Evolutionary conservation across 2,113 vertebrate genomes (phyloP).

Genomic region (Oceanites oceanicus): DNA sequence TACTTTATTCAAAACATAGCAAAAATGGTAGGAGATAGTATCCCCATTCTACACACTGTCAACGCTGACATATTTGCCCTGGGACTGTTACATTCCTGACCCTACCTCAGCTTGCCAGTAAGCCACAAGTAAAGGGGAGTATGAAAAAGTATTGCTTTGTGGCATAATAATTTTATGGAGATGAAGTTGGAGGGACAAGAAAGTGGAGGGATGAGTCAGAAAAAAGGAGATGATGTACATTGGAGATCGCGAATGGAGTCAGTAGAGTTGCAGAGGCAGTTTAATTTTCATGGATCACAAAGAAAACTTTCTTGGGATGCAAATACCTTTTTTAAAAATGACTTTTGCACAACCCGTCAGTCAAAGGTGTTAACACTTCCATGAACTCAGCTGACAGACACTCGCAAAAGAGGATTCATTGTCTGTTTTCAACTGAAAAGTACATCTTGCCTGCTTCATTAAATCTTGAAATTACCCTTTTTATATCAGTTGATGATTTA

Average conservation of each 20-base stretch:
- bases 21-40: neutral
- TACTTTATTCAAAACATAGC: neutral
- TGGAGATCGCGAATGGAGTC: neutral
- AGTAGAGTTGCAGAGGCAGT: neutral
- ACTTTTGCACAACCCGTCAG: neutral
- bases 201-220: neutral
- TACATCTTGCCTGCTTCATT: neutral
- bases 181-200: neutral
- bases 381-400: neutral
- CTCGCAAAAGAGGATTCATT: neutral
- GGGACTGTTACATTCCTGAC: neutral
- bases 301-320: neutral
- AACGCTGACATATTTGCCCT: neutral
- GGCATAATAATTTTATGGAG: neutral
- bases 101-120: neutral
- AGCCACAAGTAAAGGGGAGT: neutral
- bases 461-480: neutral
- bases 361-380: neutral
- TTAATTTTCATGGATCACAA: neutral
- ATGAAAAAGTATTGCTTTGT: neutral
- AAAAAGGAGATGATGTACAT: neutral
- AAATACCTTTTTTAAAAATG: neutral
- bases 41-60: fast-evolving
- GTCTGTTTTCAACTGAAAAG: neutral
- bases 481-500: neutral